Conservation (phyloP, 2,888 invertebrate genomes). For the Dioctria rufipes region DNA sequence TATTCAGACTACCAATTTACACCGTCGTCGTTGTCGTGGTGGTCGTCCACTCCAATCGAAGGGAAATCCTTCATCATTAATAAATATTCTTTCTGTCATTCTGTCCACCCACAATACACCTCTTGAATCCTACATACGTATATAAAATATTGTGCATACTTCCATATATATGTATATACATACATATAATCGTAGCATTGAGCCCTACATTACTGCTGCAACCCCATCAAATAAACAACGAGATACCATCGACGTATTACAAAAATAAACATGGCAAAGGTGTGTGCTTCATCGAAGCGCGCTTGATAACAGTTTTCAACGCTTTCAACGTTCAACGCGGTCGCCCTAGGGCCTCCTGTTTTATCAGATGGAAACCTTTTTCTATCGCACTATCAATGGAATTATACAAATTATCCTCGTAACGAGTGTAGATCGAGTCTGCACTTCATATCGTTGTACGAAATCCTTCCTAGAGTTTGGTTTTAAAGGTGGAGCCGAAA, state of each 20-base stretch:
- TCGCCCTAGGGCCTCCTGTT: not conserved
- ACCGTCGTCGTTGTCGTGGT: too few relatives aligned
- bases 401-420: constrained; percentile 45
- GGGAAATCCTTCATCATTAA: not conserved
- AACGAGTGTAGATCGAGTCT: constrained; percentile 14
- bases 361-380: constrained; percentile 39
- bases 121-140: too few relatives aligned
- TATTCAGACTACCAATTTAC: not conserved
- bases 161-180: too few relatives aligned
- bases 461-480: not conserved
- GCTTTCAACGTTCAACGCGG: not conserved
- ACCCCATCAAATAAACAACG: constrained; percentile 37
- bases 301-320: constrained; percentile 28
- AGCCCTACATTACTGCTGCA: not conserved
- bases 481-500: not conserved
- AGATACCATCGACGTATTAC: constrained; percentile 46
- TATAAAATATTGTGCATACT: too few relatives aligned
- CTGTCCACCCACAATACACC: constrained; percentile 1
- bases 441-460: constrained; percentile 24
- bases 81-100: constrained; percentile 10
- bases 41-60: not conserved
- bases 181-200: not conserved
- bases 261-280: constrained; percentile 48
- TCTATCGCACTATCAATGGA: constrained; percentile 36
- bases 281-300: constrained; percentile 16